These are phyloP conservation scores for Aphaenogaster rudis DNA, from an alignment of 1,140 invertebrate species.

Conservation along the genomic window DNA sequence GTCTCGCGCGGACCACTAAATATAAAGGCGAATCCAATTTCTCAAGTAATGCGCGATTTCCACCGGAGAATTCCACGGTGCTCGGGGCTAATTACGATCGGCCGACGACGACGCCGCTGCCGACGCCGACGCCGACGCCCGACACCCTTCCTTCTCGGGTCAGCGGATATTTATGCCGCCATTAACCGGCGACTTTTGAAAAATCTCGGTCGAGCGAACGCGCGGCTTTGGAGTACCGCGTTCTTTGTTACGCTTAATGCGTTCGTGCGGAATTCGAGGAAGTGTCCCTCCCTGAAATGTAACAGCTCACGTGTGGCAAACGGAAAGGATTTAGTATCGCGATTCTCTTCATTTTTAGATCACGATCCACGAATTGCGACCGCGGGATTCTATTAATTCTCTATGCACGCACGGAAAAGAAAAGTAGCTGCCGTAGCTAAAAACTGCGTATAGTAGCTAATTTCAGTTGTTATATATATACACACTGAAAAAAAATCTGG, in stretches of 20 bases:
- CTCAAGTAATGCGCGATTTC: slow-evolving; percentile 78
- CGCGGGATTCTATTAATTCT: not conserved
- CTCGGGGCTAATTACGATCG: slow-evolving; percentile 73
- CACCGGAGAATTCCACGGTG: slow-evolving; percentile 66
- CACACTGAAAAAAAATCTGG: no score
- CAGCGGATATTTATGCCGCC: slow-evolving; percentile 72
- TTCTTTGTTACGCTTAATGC: slow-evolving; percentile 54
- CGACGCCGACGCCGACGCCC: slow-evolving; percentile 34
- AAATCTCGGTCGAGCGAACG: slow-evolving; percentile 64
- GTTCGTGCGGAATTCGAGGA: slow-evolving; percentile 34
- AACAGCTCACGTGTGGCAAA: not conserved
- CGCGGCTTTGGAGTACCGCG: slow-evolving; percentile 14
- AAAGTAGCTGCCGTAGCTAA: no score
- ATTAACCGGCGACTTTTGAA: slow-evolving; percentile 69
- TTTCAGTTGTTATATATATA: no score
- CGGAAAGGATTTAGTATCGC: not conserved
- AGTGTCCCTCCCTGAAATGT: not conserved
- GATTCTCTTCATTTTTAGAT: not conserved
- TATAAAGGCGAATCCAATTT: slow-evolving; percentile 76
- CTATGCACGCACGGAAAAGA: not conserved
- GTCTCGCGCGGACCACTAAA: slow-evolving; percentile 53
- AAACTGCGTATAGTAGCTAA: no score
- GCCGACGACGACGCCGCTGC: slow-evolving; percentile 41
- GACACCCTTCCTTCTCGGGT: slow-evolving; percentile 67
- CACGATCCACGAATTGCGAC: not conserved